Percentiles rank a stretch among this genome's conserved stretches.
Conservation (phyloP, 2,888 invertebrate genomes). For the Napeogenes inachia region DNA sequence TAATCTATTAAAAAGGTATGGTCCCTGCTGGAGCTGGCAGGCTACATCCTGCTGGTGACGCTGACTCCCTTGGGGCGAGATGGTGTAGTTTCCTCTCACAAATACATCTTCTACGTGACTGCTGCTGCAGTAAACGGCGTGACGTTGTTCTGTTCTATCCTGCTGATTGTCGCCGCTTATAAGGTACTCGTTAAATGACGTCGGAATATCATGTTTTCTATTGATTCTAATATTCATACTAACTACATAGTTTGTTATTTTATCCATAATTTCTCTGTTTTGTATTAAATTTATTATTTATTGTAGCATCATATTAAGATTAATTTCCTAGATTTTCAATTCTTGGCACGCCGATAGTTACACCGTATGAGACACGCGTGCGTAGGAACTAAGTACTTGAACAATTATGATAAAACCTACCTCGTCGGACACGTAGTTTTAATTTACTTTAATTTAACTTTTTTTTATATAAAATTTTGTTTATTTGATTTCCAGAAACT, state of each 20-base stretch:
- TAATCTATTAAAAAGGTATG: conserved; percentile 43
- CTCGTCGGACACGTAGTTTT: too few relatives aligned
- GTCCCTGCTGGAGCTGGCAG: conserved; percentile 56
- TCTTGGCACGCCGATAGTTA: too few relatives aligned
- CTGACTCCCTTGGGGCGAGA: conserved; percentile 53
- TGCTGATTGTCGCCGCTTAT: conserved; percentile 61
- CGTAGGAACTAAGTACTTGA: too few relatives aligned
- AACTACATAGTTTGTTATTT: background rate
- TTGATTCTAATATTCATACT: background rate
- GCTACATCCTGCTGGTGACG: conserved; percentile 57
- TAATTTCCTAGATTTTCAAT: too few relatives aligned
- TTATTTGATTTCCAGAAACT: conserved; percentile 55
- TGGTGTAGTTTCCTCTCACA: conserved; percentile 49
- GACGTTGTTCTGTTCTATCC: conserved; percentile 55
- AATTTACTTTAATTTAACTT: too few relatives aligned
- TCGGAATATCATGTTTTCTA: too few relatives aligned
- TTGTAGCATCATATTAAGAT: too few relatives aligned
- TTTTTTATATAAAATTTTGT: too few relatives aligned
- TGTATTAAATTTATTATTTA: too few relatives aligned
- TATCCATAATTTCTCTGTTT: too few relatives aligned
- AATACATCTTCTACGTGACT: conserved; percentile 49
- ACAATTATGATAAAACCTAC: too few relatives aligned
- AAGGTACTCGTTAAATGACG: conserved; percentile 34
- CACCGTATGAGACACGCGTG: too few relatives aligned
- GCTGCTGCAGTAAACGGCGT: conserved; percentile 56